phyloP scores from a whole-genome alignment of 2,797 vertebrate species.

The Gambelia wislizenii region DNA sequence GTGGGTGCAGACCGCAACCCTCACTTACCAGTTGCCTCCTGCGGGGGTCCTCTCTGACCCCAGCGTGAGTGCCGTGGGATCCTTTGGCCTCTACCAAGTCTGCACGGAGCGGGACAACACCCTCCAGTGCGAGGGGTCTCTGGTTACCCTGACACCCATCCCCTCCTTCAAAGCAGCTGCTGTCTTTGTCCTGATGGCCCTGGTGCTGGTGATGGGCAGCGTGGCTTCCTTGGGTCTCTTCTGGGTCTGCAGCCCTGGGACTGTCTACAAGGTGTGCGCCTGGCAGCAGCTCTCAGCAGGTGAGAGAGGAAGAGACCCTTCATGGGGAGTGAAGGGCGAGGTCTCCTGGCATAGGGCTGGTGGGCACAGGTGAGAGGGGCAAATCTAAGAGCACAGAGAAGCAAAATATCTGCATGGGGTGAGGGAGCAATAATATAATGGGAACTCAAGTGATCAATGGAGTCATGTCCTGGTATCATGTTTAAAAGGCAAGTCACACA shows the following conservation, averaged over 20 bases:
- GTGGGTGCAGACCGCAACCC: slow-evolving; percentile 80
- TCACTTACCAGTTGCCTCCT: slow-evolving; percentile 46
- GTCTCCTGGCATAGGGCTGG: not conserved
- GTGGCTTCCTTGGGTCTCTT: slow-evolving; percentile 84
- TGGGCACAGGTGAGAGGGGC: not conserved
- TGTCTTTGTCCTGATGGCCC: slow-evolving; percentile 84
- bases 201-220: slow-evolving; percentile 85
- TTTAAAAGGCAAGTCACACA: not conserved
- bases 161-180: slow-evolving; percentile 86
- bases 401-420: not conserved
- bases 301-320: slow-evolving; percentile 38
- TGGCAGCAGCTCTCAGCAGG: slow-evolving; percentile 88
- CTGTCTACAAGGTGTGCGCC: slow-evolving; percentile 87
- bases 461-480: not conserved
- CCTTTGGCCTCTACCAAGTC: slow-evolving; percentile 86
- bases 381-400: not conserved
- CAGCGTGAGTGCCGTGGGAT: slow-evolving; percentile 73
- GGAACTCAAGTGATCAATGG: not conserved
- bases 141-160: slow-evolving; percentile 82
- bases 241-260: slow-evolving; percentile 85
- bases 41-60: slow-evolving; percentile 1
- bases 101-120: slow-evolving; percentile 82
- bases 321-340: not conserved
- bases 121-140: slow-evolving; percentile 81
- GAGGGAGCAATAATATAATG: not conserved